Evolutionary conservation across 2,888 invertebrate genomes (phyloP), one percentile per base, ranked within the genome.

Genomic region (Amaurobius ferox): DNA sequence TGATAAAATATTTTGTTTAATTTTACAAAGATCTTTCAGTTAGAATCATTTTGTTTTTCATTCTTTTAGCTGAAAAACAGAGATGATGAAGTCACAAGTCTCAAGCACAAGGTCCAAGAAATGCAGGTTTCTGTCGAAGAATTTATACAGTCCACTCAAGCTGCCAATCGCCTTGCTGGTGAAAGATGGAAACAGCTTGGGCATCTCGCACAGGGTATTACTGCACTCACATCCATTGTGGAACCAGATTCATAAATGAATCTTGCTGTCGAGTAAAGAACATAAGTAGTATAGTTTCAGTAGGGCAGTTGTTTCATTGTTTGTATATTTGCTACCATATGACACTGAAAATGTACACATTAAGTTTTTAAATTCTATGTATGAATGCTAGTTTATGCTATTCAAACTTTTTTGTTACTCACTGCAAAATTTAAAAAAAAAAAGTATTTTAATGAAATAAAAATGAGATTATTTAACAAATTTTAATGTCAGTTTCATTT

Each of bases 101-200:
- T 86, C 19, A 86, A 86, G n/a, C 76, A 74, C 6, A 86, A 86
- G 32, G 86, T 86, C 23, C 79, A 79, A 62, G 86, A 86, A 70
- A 86, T 86, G 86, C 79, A 86, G 23, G 44, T 86, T 26, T 86
- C 86, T 48, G 86, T 86, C 0, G 86, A 86, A 44, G 79, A 86
- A 62, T 86, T 86, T 62, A 76, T 86, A 16, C 86, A 86, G 48
- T 76, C 39, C 1, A 79, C 44, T 30, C 79, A 79, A 28, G 70
- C 79, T n/a, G 86, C 86, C 7, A 74, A 68, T 5, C 70, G 64
- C 6, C 35, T 86, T 28, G 79, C 72, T 7, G 86, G 86, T 29
- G 78, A 86, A 32, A 29, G 79, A 9, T 79, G 79, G 74, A 86
- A 86, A 29, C 86, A 86, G 39, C 76, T 86, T 1, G 39, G 72